These are phyloP conservation scores for Thinocorus orbignyianus DNA, from an alignment of 2,113 vertebrate species.

Conservation along the genomic window DNA sequence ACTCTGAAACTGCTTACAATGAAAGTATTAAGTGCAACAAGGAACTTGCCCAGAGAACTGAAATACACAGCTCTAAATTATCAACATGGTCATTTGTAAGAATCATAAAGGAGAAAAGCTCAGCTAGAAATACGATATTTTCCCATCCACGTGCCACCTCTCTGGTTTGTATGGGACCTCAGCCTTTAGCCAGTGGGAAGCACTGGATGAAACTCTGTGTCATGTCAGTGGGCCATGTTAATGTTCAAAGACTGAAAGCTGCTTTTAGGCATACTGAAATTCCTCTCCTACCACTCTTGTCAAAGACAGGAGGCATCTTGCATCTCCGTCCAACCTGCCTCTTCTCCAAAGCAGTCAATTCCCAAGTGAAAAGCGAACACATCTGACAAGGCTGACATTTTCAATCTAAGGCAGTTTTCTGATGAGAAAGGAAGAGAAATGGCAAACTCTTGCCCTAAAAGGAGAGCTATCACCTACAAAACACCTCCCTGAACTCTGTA, in stretches of 20 bases:
- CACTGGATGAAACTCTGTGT: background rate
- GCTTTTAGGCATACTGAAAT: background rate
- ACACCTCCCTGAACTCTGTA: fast-evolving
- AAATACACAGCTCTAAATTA: background rate
- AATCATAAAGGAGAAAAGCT: background rate
- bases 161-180: too few species aligned
- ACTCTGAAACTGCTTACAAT: background rate
- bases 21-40: background rate
- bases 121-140: background rate
- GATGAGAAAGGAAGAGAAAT: background rate
- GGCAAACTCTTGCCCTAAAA: background rate
- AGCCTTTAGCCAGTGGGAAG: background rate
- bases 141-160: background rate
- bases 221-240: fast-evolving
- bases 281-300: background rate
- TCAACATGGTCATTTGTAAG: background rate
- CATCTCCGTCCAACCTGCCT: background rate
- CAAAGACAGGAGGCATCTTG: background rate
- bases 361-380: background rate
- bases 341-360: background rate
- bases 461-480: background rate
- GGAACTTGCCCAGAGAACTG: background rate
- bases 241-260: background rate
- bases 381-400: background rate
- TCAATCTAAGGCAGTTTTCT: background rate